Evolutionary conservation across 2,113 vertebrate species (phyloP), one percentile per base, ranked within the genome.

Genomic region (Trematocara zebra): DNA sequence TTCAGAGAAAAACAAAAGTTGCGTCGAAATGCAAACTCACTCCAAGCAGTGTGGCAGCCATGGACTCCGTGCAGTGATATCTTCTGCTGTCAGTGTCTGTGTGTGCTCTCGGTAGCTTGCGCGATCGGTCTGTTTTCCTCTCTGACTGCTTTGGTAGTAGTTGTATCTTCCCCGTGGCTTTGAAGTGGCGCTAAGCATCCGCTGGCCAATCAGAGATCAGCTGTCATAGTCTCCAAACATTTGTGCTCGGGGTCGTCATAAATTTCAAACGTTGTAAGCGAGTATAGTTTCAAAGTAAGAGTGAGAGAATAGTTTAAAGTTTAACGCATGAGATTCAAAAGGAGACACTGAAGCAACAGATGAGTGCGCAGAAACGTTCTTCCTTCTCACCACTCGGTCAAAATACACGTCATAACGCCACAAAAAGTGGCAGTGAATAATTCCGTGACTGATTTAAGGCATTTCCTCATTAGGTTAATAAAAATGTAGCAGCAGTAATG

Each of bases 31-130:
- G 8, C 59, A 12, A 83, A 98, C 98, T 98, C 96, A 99, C 98
- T 98, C 98, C 97, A 93, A 99, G 96, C 95, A 99, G 96, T 96
- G 98, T 98, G 96, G 98, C 97, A 97, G 98, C 98, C 98, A 99
- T 99, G 96, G 95, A 97, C 87, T 40, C 35, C 37, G 96, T 96
- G 88, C 95, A 95, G 96, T 95, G 96, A 17, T 79, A 94, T 96
- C 95, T 96, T 96, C 95, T 89, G 94, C 95, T 97, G 96, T 95
- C 44, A 11, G 84, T 49, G 69, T 76, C 5, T 64, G 23, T 35
- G 52, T 83, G 69, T 42, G 81, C 37, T 44, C 64, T 37, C 52
- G 5, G 14, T 40, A 85, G 7, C 20, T 64, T 80, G 7, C 15
- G 53, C 57, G 54, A 79, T 42, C 64, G 78, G 31, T 89, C 96